Evolutionary conservation across 2,888 invertebrate species (phyloP).

Genomic region (Polymixis lichenea): DNA sequence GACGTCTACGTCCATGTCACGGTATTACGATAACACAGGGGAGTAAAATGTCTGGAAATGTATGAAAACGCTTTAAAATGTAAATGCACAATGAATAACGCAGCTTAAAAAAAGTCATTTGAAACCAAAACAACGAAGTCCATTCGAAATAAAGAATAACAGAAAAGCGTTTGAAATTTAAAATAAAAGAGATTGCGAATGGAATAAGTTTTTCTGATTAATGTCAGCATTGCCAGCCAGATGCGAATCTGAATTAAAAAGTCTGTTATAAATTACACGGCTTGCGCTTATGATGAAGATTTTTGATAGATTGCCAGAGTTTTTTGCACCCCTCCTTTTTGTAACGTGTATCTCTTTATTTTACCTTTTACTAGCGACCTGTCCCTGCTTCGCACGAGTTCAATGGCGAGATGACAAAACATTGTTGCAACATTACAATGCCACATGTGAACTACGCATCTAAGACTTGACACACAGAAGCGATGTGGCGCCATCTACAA

Average conservation of each 20-base stretch:
- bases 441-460: too few species aligned
- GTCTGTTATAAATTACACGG: conserved; percentile 46
- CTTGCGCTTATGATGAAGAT: too few species aligned
- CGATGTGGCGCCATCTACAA: too few species aligned
- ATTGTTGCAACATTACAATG: too few species aligned
- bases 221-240: conserved; percentile 45
- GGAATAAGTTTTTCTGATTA: conserved; percentile 39
- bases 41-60: too few species aligned
- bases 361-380: neutral
- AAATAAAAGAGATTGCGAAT: conserved; percentile 32
- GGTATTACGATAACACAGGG: too few species aligned
- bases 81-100: neutral
- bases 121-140: neutral
- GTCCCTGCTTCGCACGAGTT: neutral
- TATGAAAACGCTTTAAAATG: neutral
- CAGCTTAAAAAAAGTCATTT: neutral
- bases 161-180: conserved; percentile 23
- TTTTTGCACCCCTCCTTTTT: neutral
- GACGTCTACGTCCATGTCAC: too few species aligned
- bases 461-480: too few species aligned
- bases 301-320: conserved; percentile 19
- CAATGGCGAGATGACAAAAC: neutral
- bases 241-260: conserved; percentile 44
- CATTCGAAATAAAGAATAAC: conserved; percentile 26
- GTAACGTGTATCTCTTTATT: neutral